Evolutionary conservation across 2,888 invertebrate species (phyloP), one percentile per base, ranked within the genome.

Genomic region (Drosophila maculinotata): DNA sequence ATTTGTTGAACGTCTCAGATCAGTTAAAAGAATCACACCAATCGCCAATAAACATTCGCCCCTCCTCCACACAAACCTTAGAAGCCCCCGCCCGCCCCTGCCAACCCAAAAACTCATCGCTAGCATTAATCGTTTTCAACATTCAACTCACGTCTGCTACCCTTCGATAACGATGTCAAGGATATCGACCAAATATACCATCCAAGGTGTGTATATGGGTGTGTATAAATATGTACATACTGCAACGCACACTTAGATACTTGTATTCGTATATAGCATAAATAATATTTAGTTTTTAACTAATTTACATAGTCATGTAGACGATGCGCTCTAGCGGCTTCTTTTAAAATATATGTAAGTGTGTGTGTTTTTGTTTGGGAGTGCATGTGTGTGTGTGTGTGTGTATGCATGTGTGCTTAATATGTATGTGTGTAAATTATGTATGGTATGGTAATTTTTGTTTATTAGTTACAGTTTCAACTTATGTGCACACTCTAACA

Each of bases 261-360:
- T 74, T 59, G 69, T 76, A 80, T 56, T 83, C 63, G 62, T 79
- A 79, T 74, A 85, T 81, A 74, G 73, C 52, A 75, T 73, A 73
- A 73, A 73, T 73, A 73, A 69, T 75, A 69, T 73, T 69, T 81
- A 86, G 75, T 89, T 87, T 89, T 88, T 87, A 87, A 87, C 87
- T 89, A 89, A 82, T 89, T 77, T 89, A 89, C 89, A 89, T 78
- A 77, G 71, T 81, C 85, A 75, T 82, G 63, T 72, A 76, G 80
- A 82, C 81, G 68, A 83, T 82, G 85, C 84, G 87, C 84, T 87
- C 81, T 76, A 84, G 79, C 81, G 84, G 72, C 85, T 84, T 73
- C 58, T 58, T 63, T 71, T 60, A 53, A 57, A 56, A 56, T 82
- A 63, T 51, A 35, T 54, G 42, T 33, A 31, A 59, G 33, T 39